These are phyloP conservation scores for Lytechinus pictus DNA, from an alignment of 35 echinoderm and acorn worm genomes.

Conservation along the genomic window DNA sequence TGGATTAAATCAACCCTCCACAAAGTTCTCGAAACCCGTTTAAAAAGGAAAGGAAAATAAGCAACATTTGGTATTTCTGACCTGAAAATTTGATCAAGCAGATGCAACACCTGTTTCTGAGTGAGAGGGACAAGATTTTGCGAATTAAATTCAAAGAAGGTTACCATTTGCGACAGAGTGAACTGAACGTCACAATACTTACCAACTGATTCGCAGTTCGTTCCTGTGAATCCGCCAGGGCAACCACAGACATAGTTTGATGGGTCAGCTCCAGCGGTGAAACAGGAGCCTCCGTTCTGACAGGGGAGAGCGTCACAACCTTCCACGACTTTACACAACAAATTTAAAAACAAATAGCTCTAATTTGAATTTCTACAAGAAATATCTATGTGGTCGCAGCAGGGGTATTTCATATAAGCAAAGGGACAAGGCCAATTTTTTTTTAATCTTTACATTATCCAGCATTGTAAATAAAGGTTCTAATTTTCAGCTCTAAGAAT, in stretches of 20 bases:
- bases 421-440: too few species aligned
- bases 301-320: constrained; percentile 68
- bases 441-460: too few species aligned
- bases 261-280: constrained; percentile 39
- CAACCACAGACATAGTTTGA: constrained; percentile 72
- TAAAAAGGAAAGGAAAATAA: not conserved
- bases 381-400: not conserved
- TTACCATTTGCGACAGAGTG: not conserved
- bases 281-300: constrained; percentile 78
- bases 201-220: constrained; percentile 64
- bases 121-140: not conserved
- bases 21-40: too few species aligned
- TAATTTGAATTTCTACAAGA: not conserved
- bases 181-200: not conserved
- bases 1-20: too few species aligned
- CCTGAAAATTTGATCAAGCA: not conserved
- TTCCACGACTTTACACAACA: constrained; percentile 6
- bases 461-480: too few species aligned
- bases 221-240: constrained; percentile 57
- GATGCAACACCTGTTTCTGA: not conserved
- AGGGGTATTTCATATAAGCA: too few species aligned
- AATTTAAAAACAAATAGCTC: not conserved
- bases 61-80: not conserved
- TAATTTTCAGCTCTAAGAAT: too few species aligned
- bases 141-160: not conserved